These are phyloP conservation scores for Anguilla marmorata DNA, from an alignment of 2,797 vertebrate genomes.

Conservation along the genomic window DNA sequence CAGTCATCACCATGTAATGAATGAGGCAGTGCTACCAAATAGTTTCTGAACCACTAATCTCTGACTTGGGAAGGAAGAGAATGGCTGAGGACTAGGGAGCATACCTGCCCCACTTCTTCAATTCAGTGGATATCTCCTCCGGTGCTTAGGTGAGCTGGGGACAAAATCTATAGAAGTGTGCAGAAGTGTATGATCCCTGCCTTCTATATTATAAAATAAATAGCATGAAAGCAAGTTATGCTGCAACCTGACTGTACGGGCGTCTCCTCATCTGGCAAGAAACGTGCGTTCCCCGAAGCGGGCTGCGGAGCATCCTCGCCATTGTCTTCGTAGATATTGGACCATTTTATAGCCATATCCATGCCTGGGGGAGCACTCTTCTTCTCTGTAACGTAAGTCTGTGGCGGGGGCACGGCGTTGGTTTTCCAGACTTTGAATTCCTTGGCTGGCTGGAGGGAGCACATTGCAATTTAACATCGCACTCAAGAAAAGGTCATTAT, in stretches of 20 bases:
- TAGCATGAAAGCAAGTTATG: not conserved
- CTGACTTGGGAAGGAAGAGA: not conserved
- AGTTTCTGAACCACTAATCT: not conserved
- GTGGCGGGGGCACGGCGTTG: constrained; percentile 86
- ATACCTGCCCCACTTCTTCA: not conserved
- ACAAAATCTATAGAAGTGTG: not conserved
- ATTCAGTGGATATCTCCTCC: not conserved
- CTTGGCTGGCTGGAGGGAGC: constrained; percentile 73
- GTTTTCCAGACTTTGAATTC: constrained; percentile 89
- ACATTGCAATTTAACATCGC: not conserved
- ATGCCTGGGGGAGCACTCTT: constrained; percentile 82
- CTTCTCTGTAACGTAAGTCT: constrained; percentile 77
- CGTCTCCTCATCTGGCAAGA: constrained; percentile 77
- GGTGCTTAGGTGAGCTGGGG: not conserved
- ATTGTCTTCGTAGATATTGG: constrained; percentile 94
- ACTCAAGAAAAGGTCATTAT: not conserved
- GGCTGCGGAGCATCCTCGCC: constrained; percentile 86
- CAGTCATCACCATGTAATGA: not conserved
- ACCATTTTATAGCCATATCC: constrained; percentile 98
- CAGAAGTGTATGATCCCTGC: not conserved
- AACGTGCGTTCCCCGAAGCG: constrained; percentile 65
- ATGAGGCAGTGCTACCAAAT: not conserved
- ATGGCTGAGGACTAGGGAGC: not conserved
- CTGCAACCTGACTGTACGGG: constrained; percentile 69
- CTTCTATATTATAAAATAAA: not conserved